These are phyloP conservation scores for Eupithecia tripunctaria DNA, from an alignment of 2,888 invertebrate species.

Conservation along the genomic window DNA sequence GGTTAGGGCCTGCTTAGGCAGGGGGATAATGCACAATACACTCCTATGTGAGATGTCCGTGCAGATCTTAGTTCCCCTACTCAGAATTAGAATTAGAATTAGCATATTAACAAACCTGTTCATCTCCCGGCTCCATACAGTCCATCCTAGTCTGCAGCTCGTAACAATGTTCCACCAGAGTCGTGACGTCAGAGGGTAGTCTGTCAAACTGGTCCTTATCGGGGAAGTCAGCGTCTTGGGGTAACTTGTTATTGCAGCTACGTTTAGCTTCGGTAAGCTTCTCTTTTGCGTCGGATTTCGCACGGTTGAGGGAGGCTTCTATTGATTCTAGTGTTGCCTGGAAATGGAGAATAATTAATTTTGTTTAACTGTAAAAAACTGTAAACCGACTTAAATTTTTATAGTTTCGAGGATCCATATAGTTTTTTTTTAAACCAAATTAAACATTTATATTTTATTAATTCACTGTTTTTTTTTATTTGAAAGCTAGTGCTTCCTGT, in stretches of 20 bases:
- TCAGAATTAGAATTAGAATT: too few species aligned
- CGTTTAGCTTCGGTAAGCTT: constrained; percentile 82
- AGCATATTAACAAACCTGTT: constrained; percentile 70
- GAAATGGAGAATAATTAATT: background rate
- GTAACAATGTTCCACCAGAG: constrained; percentile 80
- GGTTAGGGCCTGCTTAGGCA: too few species aligned
- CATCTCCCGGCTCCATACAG: constrained; percentile 85
- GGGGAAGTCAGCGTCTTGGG: constrained; percentile 84
- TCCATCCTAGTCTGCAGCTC: constrained; percentile 86
- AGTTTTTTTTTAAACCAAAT: too few species aligned
- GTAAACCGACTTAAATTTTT: too few species aligned
- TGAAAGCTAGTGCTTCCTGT: too few species aligned
- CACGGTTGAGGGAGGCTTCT: constrained; percentile 54
- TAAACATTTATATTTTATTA: too few species aligned
- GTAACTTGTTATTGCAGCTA: constrained; percentile 82
- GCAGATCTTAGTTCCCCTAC: too few species aligned
- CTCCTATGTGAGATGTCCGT: too few species aligned
- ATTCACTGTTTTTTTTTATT: too few species aligned
- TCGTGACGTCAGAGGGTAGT: constrained; percentile 80
- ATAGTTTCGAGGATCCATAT: too few species aligned
- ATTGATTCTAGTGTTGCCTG: constrained; percentile 69
- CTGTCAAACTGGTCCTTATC: constrained; percentile 78
- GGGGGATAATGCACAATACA: too few species aligned
- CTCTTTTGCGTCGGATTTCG: constrained; percentile 75
- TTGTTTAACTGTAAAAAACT: too few species aligned